Conservation (phyloP, 2,888 invertebrate species). For the Pristionchus entomophagus region DNA sequence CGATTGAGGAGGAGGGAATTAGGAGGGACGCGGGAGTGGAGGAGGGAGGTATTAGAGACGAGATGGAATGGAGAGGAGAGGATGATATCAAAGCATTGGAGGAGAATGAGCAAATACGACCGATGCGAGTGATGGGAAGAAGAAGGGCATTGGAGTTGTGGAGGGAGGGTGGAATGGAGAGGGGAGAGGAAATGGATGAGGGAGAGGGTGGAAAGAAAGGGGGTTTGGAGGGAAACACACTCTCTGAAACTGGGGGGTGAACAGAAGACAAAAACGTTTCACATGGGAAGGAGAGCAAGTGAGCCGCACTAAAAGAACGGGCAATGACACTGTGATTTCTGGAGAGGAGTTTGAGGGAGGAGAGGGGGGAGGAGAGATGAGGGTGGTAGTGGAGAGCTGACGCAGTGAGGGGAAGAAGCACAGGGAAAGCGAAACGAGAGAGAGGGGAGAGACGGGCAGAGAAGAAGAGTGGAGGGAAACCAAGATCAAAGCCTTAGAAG, state of each 20-base stretch:
- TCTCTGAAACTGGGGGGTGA: conserved; percentile 1
- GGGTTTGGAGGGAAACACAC: conserved; percentile 2
- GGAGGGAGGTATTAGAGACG: conserved; percentile 6
- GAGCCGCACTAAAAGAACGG: conserved; percentile 3
- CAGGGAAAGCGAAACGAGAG: too few relatives aligned
- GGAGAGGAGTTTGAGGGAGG: not conserved
- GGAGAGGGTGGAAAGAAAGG: not conserved
- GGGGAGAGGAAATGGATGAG: not conserved
- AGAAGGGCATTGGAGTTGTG: conserved; percentile 20
- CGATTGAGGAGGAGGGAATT: conserved; percentile 13
- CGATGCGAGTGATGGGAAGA: conserved; percentile 6
- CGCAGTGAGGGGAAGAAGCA: conserved; percentile 13
- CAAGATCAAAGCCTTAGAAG: conserved; percentile 36
- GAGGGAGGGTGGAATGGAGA: not conserved
- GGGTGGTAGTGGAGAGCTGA: not conserved
- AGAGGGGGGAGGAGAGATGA: not conserved
- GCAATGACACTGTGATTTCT: conserved; percentile 18
- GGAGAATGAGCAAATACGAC: conserved; percentile 42
- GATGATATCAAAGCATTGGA: conserved; percentile 37
- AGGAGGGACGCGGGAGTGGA: conserved; percentile 29
- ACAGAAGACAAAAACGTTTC: not conserved
- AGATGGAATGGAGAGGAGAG: conserved; percentile 29
- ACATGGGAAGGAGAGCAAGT: not conserved
- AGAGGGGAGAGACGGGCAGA: not conserved
- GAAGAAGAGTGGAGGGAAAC: not conserved